Evolutionary conservation across 1,140 invertebrate genomes (phyloP).

Genomic region (Hermetia illucens): DNA sequence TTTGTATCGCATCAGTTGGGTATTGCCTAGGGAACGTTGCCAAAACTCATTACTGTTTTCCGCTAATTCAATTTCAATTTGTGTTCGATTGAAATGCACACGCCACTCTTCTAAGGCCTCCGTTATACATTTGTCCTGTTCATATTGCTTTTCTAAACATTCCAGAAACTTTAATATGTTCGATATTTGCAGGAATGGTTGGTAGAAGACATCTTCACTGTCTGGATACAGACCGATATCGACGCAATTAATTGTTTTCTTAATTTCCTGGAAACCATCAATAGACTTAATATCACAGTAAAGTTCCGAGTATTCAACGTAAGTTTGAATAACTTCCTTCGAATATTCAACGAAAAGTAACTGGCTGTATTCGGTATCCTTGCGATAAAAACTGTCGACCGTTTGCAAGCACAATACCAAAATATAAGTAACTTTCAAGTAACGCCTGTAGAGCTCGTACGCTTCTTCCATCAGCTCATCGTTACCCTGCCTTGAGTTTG

Average conservation of each 20-base stretch:
- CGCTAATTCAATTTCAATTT: constrained; percentile 24
- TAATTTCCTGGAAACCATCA: constrained; percentile 29
- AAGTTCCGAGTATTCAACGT: constrained; percentile 54
- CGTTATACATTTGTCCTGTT: no score
- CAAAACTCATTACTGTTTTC: constrained; percentile 27
- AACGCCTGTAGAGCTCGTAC: no score
- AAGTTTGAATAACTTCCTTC: constrained; percentile 56
- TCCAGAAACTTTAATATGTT: no score
- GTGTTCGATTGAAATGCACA: no score
- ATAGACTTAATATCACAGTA: constrained; percentile 60
- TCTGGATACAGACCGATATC: neutral
- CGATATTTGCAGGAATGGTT: constrained; percentile 1
- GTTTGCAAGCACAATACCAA: constrained; percentile 49
- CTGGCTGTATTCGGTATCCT: constrained; percentile 41
- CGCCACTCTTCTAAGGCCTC: no score
- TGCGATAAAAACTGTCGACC: constrained; percentile 47
- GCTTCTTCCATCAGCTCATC: no score
- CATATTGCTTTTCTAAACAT: no score
- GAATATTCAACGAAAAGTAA: constrained; percentile 52
- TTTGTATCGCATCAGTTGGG: constrained; percentile 15
- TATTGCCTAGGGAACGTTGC: constrained; percentile 18
- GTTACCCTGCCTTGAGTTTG: no score
- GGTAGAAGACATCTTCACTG: neutral
- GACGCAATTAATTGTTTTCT: neutral
- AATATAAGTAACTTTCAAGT: constrained; percentile 53